Evolutionary conservation across 1,140 invertebrate species (phyloP), one percentile per base, ranked within the genome.

Genomic region (Akabosia matsudoensis): DNA sequence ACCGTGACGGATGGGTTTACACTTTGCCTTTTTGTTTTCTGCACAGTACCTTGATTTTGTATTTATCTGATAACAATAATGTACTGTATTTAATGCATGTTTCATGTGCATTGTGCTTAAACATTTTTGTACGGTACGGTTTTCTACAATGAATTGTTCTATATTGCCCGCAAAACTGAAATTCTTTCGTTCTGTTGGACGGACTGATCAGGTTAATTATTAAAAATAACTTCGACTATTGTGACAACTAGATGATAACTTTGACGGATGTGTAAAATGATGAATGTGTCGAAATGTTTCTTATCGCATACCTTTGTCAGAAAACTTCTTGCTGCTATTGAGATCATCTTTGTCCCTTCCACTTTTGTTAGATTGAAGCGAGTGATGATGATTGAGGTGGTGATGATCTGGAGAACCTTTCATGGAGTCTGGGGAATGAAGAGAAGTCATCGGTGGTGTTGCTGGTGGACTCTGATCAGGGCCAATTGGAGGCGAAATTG

Each of bases 391-490:
- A 61, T 61, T 61, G 7, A 45, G 37, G 18, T 45, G 37, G 30
- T 67, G 61, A 31, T 67, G 61, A 67, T 67, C 61, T 31, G 61
- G 61, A 31, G 61, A 67, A 33, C 78, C 76, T 30, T 79, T 79
- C 0, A 77, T 16, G 28, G 76, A 75, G 30, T 79, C 74, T 0
- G 78, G 74, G 14, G 80, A 81, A 72, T 79, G 75, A 1, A 78
- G 26, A 7, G 76, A 73, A 22, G 37, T 73, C 76, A 79, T 76
- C 56, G 80, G 80, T 51, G 80, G 80, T 33, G 80, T 81, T 24
- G 76, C 78, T n/a, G 80, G 80, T 33, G 80, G 80, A 77, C 78
- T 79, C 51, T 81, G 80, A 76, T 81, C 80, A 13, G 78, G 67
- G 45, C 80, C 80, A 26, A 81, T 79, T 28, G 80, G 80, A 45